Base-by-base conservation (phyloP, 1,140 invertebrate species). In the Aricia agestis region DNA sequence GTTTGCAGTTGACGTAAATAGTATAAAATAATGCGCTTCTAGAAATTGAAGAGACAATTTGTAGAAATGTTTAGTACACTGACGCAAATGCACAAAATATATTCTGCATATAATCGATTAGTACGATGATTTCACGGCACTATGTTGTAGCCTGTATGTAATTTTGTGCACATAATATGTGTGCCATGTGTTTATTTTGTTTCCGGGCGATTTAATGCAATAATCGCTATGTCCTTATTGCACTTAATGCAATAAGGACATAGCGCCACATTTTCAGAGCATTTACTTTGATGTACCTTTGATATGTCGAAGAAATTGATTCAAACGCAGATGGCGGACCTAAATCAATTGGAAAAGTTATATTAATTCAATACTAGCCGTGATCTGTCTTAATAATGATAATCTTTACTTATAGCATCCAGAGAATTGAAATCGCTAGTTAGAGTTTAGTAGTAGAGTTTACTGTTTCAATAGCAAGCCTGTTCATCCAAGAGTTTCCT, bases 1-100 rank as follows among this genome's bases (percentile, higher is more conserved):
- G 45, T 15, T 52, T 52, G 45, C 45, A 15, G 2, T 63, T 19
- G 59, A 63, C 59, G 18, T 63, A 63, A 63, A 19, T 63, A 25
- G 19, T 25, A 11, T 11, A 63, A 59, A 63, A 63, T 63, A 63
- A 63, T 25, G 59, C 18, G 17, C 18, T 63, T 63, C 19, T 63
- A 63, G 59, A 63, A 63, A 63, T 9, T 19, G 58, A 18, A 10
- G 58, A 10, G 58, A 63, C 59, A 63, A 63, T 19, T 11, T 19
- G 18, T 63, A 25, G 59, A 63, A 19, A 63, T 63, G 59, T 63
- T 63, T 63, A 63, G 18, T 25, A 18, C 10, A 31, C 7, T 63
- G 59, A 63, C 59, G 59, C 59, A 63, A 63, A 31, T 63, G 59
- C 18, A 63, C 59, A 63, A 63, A 63, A 19, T 19, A 18, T 19